Base-by-base conservation (phyloP, 2,797 vertebrate species). In the Microcaecilia unicolor region DNA sequence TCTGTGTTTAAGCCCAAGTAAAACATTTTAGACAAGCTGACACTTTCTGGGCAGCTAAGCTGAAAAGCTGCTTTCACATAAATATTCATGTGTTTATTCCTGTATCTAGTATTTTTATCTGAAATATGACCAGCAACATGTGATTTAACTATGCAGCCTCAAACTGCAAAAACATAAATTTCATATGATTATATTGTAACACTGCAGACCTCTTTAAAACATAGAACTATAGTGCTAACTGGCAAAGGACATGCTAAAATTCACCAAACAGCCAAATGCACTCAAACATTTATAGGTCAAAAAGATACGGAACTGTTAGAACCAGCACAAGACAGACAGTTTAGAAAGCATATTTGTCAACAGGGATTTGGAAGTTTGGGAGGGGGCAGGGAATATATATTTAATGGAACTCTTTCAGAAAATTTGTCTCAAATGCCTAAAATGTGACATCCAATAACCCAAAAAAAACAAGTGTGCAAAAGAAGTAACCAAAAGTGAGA, bases 401-500 rank as follows among this genome's bases (percentile, higher is more conserved):
- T 58, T 38, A 55, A 42, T 22, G 35, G 41, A 4, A 50, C 31
- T 24, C 28, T 55, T 64, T 47, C 59, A 70, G 51, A 31, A 51
- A 41, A 36, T 56, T 12, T 25, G 53, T 37, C 52, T 52, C 72
- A 24, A 64, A 49, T 55, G 48, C 58, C 54, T 48, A 64, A 66
- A 59, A 68, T 71, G 58, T 68, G 64, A 59, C 61, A 56, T 60
- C 56, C 68, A 62, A 72, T 36, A 64, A 54, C 60, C 61, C 58
- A 64, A 55, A 55, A 55, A 55, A 69, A 72, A 76, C 58, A 71
- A 80, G 64, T 69, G 44, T 41, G 63, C 69, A 62, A 80, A 80
- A 51, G 56, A 67, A 77, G 70, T 72, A 67, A 76, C 31, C 42
- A 39, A 25, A 68, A 81, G 60, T 74, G 61, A 81, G 70, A 80